phyloP scores from a whole-genome alignment of 1,140 invertebrate genomes.

The Leptinotarsa lineolata region DNA sequence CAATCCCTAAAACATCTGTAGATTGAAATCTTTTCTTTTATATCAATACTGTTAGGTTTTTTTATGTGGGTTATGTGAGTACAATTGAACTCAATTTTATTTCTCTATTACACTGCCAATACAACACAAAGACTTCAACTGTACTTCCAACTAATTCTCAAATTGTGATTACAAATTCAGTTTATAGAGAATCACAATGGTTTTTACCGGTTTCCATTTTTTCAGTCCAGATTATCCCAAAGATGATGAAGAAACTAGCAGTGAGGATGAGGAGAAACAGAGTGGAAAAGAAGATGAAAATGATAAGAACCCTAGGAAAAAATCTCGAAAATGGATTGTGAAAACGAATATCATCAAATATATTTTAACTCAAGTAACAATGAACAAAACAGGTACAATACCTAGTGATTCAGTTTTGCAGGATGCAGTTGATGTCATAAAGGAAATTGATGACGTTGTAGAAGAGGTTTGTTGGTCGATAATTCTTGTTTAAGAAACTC shows the following conservation, averaged over 20 bases:
- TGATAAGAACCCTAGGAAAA: conserved; percentile 13
- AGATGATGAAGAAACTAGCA: background rate
- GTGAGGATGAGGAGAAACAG: too few relatives aligned
- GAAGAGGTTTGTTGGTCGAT: conserved; percentile 26
- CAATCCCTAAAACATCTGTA: too few relatives aligned
- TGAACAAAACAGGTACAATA: conserved; percentile 32
- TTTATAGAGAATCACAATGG: too few relatives aligned
- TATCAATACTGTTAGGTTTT: too few relatives aligned
- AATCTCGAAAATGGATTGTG: conserved; percentile 35
- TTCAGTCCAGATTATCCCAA: background rate
- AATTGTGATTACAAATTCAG: too few relatives aligned
- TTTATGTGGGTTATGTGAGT: too few relatives aligned
- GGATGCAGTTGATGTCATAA: conserved; percentile 38
- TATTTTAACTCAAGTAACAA: conserved; percentile 24
- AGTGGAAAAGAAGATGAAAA: conserved; percentile 22
- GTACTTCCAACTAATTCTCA: too few relatives aligned
- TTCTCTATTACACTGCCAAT: too few relatives aligned
- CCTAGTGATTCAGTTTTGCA: conserved; percentile 37
- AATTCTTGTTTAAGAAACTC: too few relatives aligned
- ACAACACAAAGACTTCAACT: too few relatives aligned
- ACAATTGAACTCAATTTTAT: too few relatives aligned
- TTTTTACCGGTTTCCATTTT: background rate
- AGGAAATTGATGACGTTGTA: conserved; percentile 37
- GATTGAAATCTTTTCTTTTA: too few relatives aligned
- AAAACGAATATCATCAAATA: conserved; percentile 36